These are phyloP conservation scores for Brachionus plicatilis DNA, from an alignment of 1,140 invertebrate species.

Conservation along the genomic window DNA sequence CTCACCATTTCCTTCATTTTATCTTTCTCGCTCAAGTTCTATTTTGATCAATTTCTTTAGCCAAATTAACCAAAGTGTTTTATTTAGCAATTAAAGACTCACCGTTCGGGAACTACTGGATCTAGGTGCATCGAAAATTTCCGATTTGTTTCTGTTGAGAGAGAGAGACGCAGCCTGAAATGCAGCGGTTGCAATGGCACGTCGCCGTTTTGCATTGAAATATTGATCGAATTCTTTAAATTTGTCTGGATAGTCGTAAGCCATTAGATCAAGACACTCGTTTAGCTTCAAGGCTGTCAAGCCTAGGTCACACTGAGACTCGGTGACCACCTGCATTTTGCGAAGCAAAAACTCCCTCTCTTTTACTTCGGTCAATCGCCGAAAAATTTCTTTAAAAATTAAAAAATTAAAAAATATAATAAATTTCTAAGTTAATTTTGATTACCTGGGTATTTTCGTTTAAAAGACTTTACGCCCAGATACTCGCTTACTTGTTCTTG, in stretches of 20 bases:
- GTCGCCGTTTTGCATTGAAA: slow-evolving; percentile 54
- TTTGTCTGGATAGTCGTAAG: slow-evolving; percentile 84
- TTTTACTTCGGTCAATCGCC: slow-evolving; percentile 76
- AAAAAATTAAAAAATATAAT: not conserved
- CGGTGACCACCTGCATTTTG: slow-evolving; percentile 74
- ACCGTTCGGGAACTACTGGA: not conserved
- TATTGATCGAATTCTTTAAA: slow-evolving; percentile 63
- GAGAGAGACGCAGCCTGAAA: slow-evolving; percentile 42
- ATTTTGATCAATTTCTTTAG: not conserved
- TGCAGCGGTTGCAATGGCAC: slow-evolving; percentile 59
- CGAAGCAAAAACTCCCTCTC: slow-evolving; percentile 72
- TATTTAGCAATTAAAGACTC: not conserved
- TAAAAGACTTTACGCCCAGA: slow-evolving; percentile 86
- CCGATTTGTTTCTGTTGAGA: not conserved
- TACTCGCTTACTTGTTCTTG: slow-evolving; percentile 88
- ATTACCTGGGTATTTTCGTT: slow-evolving; percentile 76
- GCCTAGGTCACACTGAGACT: slow-evolving; percentile 84
- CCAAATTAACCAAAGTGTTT: not conserved
- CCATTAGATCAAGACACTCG: slow-evolving; percentile 89
- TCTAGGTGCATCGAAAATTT: not conserved
- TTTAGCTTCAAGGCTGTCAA: slow-evolving; percentile 81
- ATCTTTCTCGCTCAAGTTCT: slow-evolving; percentile 55
- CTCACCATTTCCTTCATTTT: slow-evolving; percentile 66
- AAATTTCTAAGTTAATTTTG: not conserved
- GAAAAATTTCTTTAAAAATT: slow-evolving; percentile 64